A percentile compares a stretch with the other conserved stretches of the same genome.
These are phyloP conservation scores for Eupithecia centaureata DNA, from an alignment of 2,888 invertebrate genomes.

Conservation along the genomic window DNA sequence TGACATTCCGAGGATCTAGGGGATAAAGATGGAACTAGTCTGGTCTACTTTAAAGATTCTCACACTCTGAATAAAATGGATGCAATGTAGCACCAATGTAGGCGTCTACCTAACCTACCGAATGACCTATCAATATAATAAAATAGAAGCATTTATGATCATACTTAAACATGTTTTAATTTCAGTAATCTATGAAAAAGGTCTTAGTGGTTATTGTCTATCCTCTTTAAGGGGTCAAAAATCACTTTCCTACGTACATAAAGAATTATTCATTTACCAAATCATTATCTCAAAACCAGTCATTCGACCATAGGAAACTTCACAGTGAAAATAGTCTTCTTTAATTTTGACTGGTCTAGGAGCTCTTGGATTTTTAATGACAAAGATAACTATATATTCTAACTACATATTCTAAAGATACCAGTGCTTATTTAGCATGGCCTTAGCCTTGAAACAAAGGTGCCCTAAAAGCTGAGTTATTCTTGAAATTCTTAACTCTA, in stretches of 20 bases:
- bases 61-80: background rate
- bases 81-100: too few species aligned
- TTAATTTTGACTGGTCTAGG: background rate
- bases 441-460: constrained; percentile 7
- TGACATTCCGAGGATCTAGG: background rate
- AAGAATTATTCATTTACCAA: too few species aligned
- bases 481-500: background rate
- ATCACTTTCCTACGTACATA: too few species aligned
- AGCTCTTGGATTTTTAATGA: background rate
- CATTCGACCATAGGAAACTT: background rate
- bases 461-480: constrained; percentile 1
- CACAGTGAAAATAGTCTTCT: background rate
- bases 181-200: too few species aligned
- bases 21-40: too few species aligned
- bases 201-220: too few species aligned
- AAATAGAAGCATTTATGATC: too few species aligned
- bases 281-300: too few species aligned
- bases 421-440: background rate
- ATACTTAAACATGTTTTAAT: background rate
- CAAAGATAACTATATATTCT: background rate
- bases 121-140: background rate
- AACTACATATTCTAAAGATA: background rate
- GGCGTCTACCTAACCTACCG: background rate
- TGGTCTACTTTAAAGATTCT: background rate
- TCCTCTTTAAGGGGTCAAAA: too few species aligned